Evolutionary conservation across 1,140 invertebrate species (phyloP).

Genomic region (Probaryconus sp.): DNA sequence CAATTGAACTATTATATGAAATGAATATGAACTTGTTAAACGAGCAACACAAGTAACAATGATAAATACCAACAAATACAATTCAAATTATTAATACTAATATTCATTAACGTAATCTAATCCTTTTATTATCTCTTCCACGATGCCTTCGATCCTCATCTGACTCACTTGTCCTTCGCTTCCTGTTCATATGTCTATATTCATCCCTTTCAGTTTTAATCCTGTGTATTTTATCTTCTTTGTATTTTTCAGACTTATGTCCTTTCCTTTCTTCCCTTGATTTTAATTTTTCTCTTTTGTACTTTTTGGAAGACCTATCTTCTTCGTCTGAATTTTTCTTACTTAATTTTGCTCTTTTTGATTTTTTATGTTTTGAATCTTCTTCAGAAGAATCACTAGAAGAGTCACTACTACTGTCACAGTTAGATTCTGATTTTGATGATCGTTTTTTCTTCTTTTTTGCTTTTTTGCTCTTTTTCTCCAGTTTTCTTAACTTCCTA

Average conservation of each 20-base stretch:
- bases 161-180: constrained; percentile 55
- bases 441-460: constrained; percentile 78
- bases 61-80: background rate
- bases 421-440: constrained; percentile 46
- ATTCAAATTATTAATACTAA: background rate
- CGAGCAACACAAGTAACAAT: background rate
- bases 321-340: constrained; percentile 57
- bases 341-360: constrained; percentile 45
- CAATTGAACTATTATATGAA: too few relatives aligned
- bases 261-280: constrained; percentile 56
- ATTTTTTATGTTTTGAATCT: constrained; percentile 46
- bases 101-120: constrained; percentile 30
- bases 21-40: too few relatives aligned
- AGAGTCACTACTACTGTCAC: constrained; percentile 35
- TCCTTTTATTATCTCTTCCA: constrained; percentile 50
- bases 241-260: constrained; percentile 38
- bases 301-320: constrained; percentile 53
- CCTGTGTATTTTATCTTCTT: constrained; percentile 17
- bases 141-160: constrained; percentile 54
- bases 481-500: constrained; percentile 88
- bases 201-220: constrained; percentile 42
- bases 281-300: constrained; percentile 62
- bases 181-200: constrained; percentile 17
- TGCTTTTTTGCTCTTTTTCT: constrained; percentile 80
- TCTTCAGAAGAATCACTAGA: constrained; percentile 39